phyloP scores from a whole-genome alignment of 2,888 invertebrate species.

The Geotrupes spiniger region DNA sequence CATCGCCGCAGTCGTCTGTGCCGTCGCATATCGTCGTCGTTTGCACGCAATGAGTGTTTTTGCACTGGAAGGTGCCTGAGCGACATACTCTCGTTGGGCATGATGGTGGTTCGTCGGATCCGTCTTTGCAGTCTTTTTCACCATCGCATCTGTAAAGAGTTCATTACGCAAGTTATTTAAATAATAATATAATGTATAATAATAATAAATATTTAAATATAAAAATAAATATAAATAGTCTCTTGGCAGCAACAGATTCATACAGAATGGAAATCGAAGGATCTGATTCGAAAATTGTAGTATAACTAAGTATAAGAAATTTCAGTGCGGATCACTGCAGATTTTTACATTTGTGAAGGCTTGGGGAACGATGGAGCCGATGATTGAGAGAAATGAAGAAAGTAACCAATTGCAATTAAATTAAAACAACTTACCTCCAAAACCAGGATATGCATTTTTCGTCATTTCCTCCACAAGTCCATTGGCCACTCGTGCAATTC shows the following conservation, averaged over 20 bases:
- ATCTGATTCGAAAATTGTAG: too few relatives aligned
- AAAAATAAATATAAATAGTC: neutral
- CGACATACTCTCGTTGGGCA: constrained; percentile 85
- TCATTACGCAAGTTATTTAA: too few relatives aligned
- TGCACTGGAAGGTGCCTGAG: constrained; percentile 91
- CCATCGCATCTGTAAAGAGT: constrained; percentile 87
- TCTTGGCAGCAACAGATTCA: neutral
- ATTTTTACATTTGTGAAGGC: too few relatives aligned
- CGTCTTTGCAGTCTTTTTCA: constrained; percentile 88
- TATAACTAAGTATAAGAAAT: too few relatives aligned
- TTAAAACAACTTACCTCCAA: constrained; percentile 74
- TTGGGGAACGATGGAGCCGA: too few relatives aligned
- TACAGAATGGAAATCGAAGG: too few relatives aligned
- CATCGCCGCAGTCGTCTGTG: constrained; percentile 87
- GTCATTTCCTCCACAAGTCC: constrained; percentile 69
- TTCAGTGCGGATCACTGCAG: too few relatives aligned
- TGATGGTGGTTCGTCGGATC: constrained; percentile 81
- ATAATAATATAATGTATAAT: too few relatives aligned
- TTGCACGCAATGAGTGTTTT: constrained; percentile 88
- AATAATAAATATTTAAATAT: constrained; percentile 10
- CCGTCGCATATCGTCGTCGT: constrained; percentile 93
- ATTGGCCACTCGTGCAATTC: constrained; percentile 90
- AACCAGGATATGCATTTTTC: constrained; percentile 75
- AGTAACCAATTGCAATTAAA: too few relatives aligned
- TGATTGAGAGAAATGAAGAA: too few relatives aligned